A percentile compares a stretch with the other conserved stretches of the same genome.
Conservation (phyloP, 2,113 vertebrate genomes). For the Casuarius casuarius region DNA sequence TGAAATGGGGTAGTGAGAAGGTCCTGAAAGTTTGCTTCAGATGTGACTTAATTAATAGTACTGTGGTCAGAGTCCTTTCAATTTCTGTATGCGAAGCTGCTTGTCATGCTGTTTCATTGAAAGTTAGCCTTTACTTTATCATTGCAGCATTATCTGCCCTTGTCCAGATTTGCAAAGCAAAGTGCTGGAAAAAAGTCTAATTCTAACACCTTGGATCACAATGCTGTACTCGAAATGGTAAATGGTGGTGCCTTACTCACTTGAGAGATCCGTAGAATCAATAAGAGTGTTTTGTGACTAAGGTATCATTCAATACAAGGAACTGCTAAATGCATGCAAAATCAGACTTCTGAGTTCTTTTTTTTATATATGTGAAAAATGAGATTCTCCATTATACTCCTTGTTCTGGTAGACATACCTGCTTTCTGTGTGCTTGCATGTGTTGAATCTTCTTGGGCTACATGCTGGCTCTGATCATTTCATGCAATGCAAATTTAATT, state of each 20-base stretch:
- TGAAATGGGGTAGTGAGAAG: background rate
- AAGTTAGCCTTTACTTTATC: background rate
- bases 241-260: background rate
- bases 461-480: background rate
- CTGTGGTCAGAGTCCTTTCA: background rate
- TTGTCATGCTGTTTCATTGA: background rate
- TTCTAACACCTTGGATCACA: background rate
- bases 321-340: background rate
- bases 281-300: background rate
- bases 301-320: background rate
- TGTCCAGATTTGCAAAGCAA: background rate
- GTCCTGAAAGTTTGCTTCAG: background rate
- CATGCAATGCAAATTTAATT: constrained; percentile 12
- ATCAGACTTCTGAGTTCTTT: background rate
- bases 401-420: background rate
- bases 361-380: background rate
- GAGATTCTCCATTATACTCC: background rate
- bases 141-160: background rate
- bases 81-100: background rate
- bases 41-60: background rate
- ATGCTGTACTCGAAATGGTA: accelerated
- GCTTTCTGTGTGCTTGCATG: background rate
- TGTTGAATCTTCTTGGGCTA: background rate
- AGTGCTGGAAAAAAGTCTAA: background rate
- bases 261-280: background rate